Percentiles rank a stretch among this genome's conserved stretches.
Conservation (phyloP, 2,797 vertebrate genomes). For the Coregonus ussuriensis region DNA sequence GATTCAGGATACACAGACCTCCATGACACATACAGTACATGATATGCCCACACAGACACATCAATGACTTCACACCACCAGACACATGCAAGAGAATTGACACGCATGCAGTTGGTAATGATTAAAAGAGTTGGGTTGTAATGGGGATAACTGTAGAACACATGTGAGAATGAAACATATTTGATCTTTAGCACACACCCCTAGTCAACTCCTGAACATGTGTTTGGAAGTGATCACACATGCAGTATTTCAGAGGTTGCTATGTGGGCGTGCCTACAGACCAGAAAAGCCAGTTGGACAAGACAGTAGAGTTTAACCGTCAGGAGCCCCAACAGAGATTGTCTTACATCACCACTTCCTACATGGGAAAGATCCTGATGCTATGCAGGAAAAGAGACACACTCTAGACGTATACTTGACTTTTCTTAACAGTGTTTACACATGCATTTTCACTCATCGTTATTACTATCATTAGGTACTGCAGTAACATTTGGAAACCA, state of each 20-base stretch:
- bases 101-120: constrained; percentile 23
- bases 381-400: constrained; percentile 3
- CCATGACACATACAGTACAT: constrained; percentile 24
- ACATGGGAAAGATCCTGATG: constrained; percentile 21
- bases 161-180: constrained; percentile 43
- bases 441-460: not conserved
- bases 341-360: constrained; percentile 53
- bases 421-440: not conserved
- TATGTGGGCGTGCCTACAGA: constrained; percentile 30
- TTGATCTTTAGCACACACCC: constrained; percentile 5
- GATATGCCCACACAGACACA: not conserved
- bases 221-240: constrained; percentile 41
- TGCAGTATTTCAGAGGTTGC: constrained; percentile 23
- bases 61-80: constrained; percentile 1
- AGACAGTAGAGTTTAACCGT: constrained; percentile 58
- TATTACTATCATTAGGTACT: not conserved
- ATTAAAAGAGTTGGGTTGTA: constrained; percentile 8
- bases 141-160: constrained; percentile 25
- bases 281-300: constrained; percentile 63
- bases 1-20: constrained; percentile 14
- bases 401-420: not conserved
- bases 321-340: constrained; percentile 40
- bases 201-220: constrained; percentile 6
- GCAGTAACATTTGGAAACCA: not conserved
- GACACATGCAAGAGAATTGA: constrained; percentile 16